phyloP scores from a whole-genome alignment of 53 echinoderm and acorn worm genomes.

The Luidia sarsii region DNA sequence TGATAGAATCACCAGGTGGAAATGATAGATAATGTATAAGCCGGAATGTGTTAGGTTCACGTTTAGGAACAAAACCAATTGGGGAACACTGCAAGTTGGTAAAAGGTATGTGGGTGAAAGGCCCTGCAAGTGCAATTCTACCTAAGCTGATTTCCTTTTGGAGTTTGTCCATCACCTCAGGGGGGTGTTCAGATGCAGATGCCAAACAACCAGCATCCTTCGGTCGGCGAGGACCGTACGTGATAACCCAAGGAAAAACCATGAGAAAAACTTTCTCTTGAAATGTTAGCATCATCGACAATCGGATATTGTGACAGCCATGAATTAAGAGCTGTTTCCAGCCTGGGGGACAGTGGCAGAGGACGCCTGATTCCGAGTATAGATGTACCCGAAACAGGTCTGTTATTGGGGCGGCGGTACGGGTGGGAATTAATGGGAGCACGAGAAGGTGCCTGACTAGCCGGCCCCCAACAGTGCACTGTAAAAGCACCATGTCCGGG shows the following conservation, averaged over 20 bases:
- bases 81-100: slow-evolving; percentile 17
- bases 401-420: too few relatives aligned
- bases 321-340: neutral
- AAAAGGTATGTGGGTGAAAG: neutral
- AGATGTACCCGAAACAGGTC: too few relatives aligned
- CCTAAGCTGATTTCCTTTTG: neutral
- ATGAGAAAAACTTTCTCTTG: neutral
- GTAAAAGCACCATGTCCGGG: too few relatives aligned
- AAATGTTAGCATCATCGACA: neutral
- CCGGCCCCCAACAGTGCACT: too few relatives aligned
- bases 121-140: slow-evolving; percentile 16
- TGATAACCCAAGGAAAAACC: neutral
- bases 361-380: too few relatives aligned
- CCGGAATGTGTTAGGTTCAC: neutral
- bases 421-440: too few relatives aligned
- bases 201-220: neutral
- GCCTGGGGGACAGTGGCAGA: too few relatives aligned
- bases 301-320: neutral
- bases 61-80: neutral
- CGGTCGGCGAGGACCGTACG: neutral
- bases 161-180: neutral
- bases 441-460: too few relatives aligned
- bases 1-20: slow-evolving; percentile 1
- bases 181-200: neutral
- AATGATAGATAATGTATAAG: slow-evolving; percentile 11